phyloP scores from a whole-genome alignment of 1,140 invertebrate species.

The Drosophila arawakana region DNA sequence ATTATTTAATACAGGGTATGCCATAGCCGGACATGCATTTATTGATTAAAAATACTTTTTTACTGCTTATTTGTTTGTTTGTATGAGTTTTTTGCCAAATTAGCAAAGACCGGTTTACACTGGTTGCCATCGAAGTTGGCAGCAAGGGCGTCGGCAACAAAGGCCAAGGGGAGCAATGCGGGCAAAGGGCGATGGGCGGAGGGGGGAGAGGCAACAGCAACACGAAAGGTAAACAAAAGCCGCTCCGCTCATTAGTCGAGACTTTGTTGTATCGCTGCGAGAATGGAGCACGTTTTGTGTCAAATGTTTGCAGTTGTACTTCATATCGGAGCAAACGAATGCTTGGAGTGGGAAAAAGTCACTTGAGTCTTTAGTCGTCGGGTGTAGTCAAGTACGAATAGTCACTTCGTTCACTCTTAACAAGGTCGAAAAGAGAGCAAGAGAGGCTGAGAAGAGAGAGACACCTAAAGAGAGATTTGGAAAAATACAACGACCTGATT shows the following conservation, averaged over 20 bases:
- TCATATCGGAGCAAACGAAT: slow-evolving; percentile 23
- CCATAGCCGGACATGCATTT: background rate
- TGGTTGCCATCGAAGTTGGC: slow-evolving; percentile 39
- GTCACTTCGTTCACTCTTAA: slow-evolving; percentile 7
- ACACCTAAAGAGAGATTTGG: background rate
- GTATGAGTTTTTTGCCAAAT: slow-evolving; percentile 70
- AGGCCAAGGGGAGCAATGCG: background rate
- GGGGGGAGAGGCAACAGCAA: slow-evolving; percentile 11
- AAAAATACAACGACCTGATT: background rate
- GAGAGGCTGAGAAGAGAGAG: background rate
- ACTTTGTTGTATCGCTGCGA: slow-evolving; percentile 20
- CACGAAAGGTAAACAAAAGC: slow-evolving; percentile 73
- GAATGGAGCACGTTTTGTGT: slow-evolving; percentile 34
- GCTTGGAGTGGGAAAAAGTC: background rate
- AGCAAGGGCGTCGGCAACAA: slow-evolving; percentile 23
- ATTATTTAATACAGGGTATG: background rate
- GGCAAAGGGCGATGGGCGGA: background rate
- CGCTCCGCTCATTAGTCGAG: slow-evolving; percentile 66
- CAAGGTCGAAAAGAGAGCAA: background rate
- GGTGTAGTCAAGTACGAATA: slow-evolving; percentile 15
- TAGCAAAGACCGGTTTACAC: slow-evolving; percentile 73
- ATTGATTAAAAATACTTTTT: slow-evolving; percentile 1
- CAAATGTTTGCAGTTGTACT: slow-evolving; percentile 24
- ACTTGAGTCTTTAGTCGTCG: background rate
- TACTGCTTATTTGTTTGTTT: slow-evolving; percentile 27